Conservation (phyloP, 1,140 invertebrate genomes). For the Mycetomoellerius zeteki region DNA sequence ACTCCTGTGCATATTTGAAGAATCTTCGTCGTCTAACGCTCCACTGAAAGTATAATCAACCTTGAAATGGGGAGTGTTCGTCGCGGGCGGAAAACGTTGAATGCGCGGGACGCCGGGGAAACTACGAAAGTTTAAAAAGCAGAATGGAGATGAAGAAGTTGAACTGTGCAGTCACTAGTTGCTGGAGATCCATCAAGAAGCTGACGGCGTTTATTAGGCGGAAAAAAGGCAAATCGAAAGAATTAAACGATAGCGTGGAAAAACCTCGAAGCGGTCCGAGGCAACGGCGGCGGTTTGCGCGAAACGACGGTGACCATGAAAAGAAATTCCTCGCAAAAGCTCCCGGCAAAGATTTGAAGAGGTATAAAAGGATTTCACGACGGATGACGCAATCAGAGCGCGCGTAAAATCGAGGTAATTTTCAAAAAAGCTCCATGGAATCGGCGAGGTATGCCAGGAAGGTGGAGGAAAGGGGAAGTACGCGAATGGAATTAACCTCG, state of each 20-base stretch:
- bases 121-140: slow-evolving; percentile 45
- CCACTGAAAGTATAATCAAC: slow-evolving; percentile 56
- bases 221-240: slow-evolving; percentile 31
- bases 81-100: slow-evolving; percentile 13
- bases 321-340: slow-evolving; percentile 41
- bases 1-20: slow-evolving; percentile 44
- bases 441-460: neutral
- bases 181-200: slow-evolving; percentile 34
- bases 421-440: slow-evolving; percentile 25
- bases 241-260: slow-evolving; percentile 51
- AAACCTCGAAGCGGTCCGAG: slow-evolving; percentile 1
- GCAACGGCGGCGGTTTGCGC: neutral
- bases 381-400: slow-evolving; percentile 54
- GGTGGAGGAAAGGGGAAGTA: neutral
- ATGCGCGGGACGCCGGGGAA: neutral
- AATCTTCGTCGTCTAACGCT: slow-evolving; percentile 17
- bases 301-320: slow-evolving; percentile 48
- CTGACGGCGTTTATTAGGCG: slow-evolving; percentile 46
- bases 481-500: slow-evolving; percentile 54
- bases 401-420: slow-evolving; percentile 65
- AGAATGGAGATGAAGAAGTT: slow-evolving; percentile 30
- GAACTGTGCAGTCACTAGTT: neutral
- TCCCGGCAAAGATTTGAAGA: slow-evolving; percentile 52
- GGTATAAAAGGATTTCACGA: slow-evolving; percentile 49
- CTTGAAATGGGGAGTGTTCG: slow-evolving; percentile 41